Evolutionary conservation across 2,113 vertebrate genomes (phyloP).

Genomic region (Arvicanthis niloticus): DNA sequence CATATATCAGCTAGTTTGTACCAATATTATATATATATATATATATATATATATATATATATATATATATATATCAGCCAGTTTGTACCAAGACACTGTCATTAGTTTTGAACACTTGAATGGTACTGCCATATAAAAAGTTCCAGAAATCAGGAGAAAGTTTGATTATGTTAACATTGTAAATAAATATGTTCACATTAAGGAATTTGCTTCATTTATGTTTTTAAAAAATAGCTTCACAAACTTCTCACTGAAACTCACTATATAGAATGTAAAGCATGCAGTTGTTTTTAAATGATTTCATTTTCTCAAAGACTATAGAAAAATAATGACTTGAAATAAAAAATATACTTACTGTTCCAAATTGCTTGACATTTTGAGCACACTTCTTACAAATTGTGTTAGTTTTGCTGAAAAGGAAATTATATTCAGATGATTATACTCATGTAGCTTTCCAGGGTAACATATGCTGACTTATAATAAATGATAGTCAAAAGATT

Average conservation of each 20-base stretch:
- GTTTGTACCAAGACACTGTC: not conserved
- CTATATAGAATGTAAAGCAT: not conserved
- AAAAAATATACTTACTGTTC: slow-evolving; percentile 92
- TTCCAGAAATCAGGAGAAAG: not conserved
- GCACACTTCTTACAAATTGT: slow-evolving; percentile 99
- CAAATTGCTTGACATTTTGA: slow-evolving; percentile 99
- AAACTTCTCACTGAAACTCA: not conserved
- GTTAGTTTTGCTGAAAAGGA: slow-evolving; percentile 95
- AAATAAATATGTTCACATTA: not conserved
- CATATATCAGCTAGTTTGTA: not conserved
- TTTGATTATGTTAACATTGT: not conserved
- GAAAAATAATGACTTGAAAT: not conserved
- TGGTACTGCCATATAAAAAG: slow-evolving; percentile 6
- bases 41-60: too few species aligned
- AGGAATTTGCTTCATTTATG: not conserved
- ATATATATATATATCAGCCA: not conserved
- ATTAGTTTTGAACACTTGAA: slow-evolving; percentile 22
- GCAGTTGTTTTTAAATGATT: not conserved
- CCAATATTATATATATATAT: not conserved
- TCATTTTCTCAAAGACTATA: not conserved
- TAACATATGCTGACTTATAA: not conserved
- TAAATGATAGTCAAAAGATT: not conserved
- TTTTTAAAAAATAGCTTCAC: slow-evolving; percentile 17
- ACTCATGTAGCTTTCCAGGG: not conserved
- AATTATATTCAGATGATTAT: slow-evolving; percentile 67